Base-by-base conservation (phyloP, 2,113 vertebrate genomes). In the Lathamus discolor region DNA sequence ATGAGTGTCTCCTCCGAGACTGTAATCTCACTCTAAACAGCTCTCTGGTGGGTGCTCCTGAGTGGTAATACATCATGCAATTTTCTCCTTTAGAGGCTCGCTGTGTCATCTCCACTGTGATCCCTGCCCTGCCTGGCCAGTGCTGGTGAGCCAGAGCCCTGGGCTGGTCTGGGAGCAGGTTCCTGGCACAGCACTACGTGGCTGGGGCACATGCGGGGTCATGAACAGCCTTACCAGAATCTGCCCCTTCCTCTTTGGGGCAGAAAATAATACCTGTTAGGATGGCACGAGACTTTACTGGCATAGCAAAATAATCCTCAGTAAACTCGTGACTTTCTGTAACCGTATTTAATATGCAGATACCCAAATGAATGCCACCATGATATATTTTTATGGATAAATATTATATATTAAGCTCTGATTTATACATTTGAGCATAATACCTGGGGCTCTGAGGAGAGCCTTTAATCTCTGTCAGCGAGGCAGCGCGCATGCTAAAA, bases 1-100 rank as follows among this genome's bases (percentile, higher is more conserved):
- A 97, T 28, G 87, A 96, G 96, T 96, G 81, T 84, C 89, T 97
- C 97, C 96, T 96, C 84, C 29, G 93, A 97, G 97, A 93, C 96
- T 96, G 81, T 96, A 95, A 97, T 97, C 97, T 97, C 69, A 5
- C 95, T 97, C 92, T 93, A 69, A 97, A 97, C 90, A 95, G 92
- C 96, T 98, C 96, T 98, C 96, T 23, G 39, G 94, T 3, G 64
- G 95, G 87, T 86, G 93, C 95, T 96, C 62, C 0, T 63, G 93
- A 95, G 83, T 70, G 90, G 91, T 4, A 48, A 97, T 96, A 94
- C 83, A 97, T 98, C 97, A 97, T 31, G 44, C 88, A 88, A 29
- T 93, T 97, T 94, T 97, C 90, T 97, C 93, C 92, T 95, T 89
- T 83, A 62, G 89, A 91, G 88, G 67, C 37, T n/a, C 23, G 10